These are phyloP conservation scores for Acleris literana DNA, from an alignment of 2,888 invertebrate genomes.

Conservation along the genomic window DNA sequence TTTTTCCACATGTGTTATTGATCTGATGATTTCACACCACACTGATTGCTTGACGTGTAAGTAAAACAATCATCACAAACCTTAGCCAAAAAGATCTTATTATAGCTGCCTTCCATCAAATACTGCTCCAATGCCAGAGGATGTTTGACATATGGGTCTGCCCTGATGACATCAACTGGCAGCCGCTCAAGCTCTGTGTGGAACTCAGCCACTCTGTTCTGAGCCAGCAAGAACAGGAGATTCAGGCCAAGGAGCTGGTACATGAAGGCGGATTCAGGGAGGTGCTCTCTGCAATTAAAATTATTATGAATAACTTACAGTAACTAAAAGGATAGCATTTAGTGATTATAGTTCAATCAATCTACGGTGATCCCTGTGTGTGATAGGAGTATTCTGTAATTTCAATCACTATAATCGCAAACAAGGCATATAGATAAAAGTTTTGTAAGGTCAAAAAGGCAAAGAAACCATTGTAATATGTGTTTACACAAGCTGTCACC, in stretches of 20 bases:
- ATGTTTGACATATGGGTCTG: conserved; percentile 96
- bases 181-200: conserved; percentile 98
- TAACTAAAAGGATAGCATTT: no score
- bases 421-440: no score
- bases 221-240: conserved; percentile 95
- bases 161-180: conserved; percentile 94
- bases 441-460: no score
- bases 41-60: no score
- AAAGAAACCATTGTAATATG: no score
- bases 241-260: conserved; percentile 97
- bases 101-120: conserved; percentile 99
- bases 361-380: no score
- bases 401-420: no score
- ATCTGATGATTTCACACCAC: no score
- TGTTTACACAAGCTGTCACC: no score
- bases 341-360: no score
- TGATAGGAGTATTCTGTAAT: no score
- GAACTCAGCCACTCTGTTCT: conserved; percentile 98
- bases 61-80: conserved; percentile 54
- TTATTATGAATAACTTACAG: not conserved
- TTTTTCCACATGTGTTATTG: no score
- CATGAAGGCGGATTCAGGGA: conserved; percentile 96
- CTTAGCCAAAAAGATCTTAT: conserved; percentile 97
- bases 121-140: conserved; percentile 98
- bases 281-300: conserved; percentile 79